Base-by-base conservation (phyloP, 2,797 vertebrate species). In the Huso huso region DNA sequence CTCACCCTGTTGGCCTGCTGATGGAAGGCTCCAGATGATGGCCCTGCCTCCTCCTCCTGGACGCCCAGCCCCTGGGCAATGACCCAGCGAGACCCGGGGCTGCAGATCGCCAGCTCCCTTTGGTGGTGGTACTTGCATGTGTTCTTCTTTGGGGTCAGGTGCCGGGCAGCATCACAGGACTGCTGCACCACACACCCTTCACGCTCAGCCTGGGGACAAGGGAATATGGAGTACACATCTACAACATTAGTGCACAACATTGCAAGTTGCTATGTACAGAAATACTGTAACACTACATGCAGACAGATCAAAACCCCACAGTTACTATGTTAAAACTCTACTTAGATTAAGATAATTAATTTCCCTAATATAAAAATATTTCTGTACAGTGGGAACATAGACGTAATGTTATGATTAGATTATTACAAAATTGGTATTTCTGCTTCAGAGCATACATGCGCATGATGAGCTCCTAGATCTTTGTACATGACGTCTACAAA, bases 1-100 rank as follows among this genome's bases (percentile, higher is more conserved):
- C 86, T 87, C 75, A 95, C 94, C 83, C 86, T 67, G 1, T 82
- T 69, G 6, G 79, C 77, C 51, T 81, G 83, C 1, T 79, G 76
- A 62, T 82, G 79, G 69, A 88, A 82, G 0, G 78, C 66, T n/a
- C n/a, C 11, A n/a, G 23, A 7, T 6, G 48, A 15, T 6, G 23
- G 51, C 9, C 13, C 63, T 64, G 60, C 70, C 37, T 73, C 72
- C 64, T 79, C 66, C 50, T 62, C 6, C 49, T 50, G 15, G 65
- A 61, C 51, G 52, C 60, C 64, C 18, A 72, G 66, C 9, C 6
- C 37, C 37, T 66, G 73, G 0, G 72, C 64, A 2, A 49, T 49
- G 5, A 61, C 12, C 5, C 70, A 50, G 1, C 4, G 65, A 12
- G 72, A 57, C 0, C 15, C 2, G 0, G 77, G 71, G 63, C 73